phyloP scores from a whole-genome alignment of 1,140 invertebrate species.

The Amyelois transitella region DNA sequence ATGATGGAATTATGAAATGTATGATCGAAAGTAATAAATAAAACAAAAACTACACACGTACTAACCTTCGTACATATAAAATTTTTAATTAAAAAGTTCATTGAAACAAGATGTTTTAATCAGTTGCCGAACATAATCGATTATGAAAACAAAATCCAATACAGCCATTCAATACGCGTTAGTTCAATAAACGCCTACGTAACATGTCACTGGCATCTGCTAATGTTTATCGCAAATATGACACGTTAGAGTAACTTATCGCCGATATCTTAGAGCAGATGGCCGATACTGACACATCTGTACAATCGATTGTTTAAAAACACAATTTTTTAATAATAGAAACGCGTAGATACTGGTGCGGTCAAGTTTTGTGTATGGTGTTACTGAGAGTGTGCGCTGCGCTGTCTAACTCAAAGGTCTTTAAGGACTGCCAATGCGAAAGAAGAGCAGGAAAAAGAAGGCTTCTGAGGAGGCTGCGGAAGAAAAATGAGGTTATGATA shows the following conservation, averaged over 20 bases:
- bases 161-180: conserved; percentile 10
- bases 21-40: too few species aligned
- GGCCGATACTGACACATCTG: conserved; percentile 30
- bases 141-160: background rate
- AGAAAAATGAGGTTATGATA: conserved; percentile 34
- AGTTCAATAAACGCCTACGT: conserved; percentile 31
- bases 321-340: conserved; percentile 3
- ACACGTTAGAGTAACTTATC: conserved; percentile 38
- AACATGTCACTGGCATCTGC: conserved; percentile 38
- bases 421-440: conserved; percentile 69
- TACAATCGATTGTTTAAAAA: conserved; percentile 8
- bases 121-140: background rate
- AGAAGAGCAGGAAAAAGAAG: conserved; percentile 68
- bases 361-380: conserved; percentile 41
- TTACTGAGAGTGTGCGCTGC: conserved; percentile 57
- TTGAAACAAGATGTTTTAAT: background rate
- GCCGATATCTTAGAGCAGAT: conserved; percentile 44
- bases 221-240: conserved; percentile 64
- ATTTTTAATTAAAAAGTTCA: too few species aligned
- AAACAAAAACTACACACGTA: too few species aligned
- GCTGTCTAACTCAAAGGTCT: conserved; percentile 58
- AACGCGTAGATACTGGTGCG: background rate
- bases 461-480: conserved; percentile 44
- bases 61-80: too few species aligned
- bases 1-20: too few species aligned